A percentile compares a stretch with the other conserved stretches of the same genome.
phyloP scores from a whole-genome alignment of 30 jellyfish, hydroid and myxozoan genomes.

The Turritopsis dohrnii region DNA sequence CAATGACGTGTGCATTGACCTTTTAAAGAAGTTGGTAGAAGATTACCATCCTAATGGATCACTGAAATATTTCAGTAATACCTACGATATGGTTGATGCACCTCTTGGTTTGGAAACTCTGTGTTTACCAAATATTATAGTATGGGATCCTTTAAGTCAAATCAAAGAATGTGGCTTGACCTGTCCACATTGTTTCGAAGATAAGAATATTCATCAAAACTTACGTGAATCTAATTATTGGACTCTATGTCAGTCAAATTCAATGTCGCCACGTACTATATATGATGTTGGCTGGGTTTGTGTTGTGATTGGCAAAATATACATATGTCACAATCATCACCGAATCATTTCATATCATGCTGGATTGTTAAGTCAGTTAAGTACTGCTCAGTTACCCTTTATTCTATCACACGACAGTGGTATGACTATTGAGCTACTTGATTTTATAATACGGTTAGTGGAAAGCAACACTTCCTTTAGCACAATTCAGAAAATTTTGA shows the following conservation, averaged over 20 bases:
- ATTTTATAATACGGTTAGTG: not conserved
- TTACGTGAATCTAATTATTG: not conserved
- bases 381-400: not conserved
- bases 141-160: too few relatives aligned
- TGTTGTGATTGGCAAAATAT: not conserved
- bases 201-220: not conserved
- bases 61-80: too few relatives aligned
- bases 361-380: not conserved
- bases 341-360: not conserved
- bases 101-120: too few relatives aligned
- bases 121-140: too few relatives aligned
- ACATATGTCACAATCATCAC: not conserved
- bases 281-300: not conserved
- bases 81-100: too few relatives aligned
- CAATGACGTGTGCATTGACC: too few relatives aligned
- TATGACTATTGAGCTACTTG: not conserved
- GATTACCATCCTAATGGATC: too few relatives aligned
- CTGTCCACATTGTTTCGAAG: not conserved
- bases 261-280: not conserved
- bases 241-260: not conserved
- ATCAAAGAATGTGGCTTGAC: too few relatives aligned
- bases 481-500: not conserved
- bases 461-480: not conserved
- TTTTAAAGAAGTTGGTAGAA: too few relatives aligned
- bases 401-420: not conserved